Evolutionary conservation across 2,888 invertebrate genomes (phyloP), one percentile per base, ranked within the genome.

Genomic region (Metopia argyrocephala): DNA sequence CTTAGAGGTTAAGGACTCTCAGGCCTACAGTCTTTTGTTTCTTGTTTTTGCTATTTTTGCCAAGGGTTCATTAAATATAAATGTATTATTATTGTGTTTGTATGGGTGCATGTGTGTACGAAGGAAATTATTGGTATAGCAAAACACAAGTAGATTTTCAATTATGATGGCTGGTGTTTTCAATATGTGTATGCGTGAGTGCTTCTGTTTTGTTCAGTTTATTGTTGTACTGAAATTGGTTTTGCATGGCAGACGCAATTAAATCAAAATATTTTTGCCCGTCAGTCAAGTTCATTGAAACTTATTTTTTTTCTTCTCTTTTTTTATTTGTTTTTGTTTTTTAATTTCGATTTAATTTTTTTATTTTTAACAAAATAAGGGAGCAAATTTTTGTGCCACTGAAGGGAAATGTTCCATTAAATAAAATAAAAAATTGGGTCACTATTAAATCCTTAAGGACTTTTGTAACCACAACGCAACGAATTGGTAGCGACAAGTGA

Each of bases 231-330:
- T 31, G 48, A 78, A 81, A 78, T 78, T 61, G 52, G 56, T 78
- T 82, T 85, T 76, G 84, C 84, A 84, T 84, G 84, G 80, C 71
- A 79, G 68, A 59, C 83, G 82, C 84, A 84, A 84, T 85, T 85
- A 84, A 84, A 84, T 84, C 85, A 84, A 79, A 84, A 82, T 76
- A 82, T 71, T 78, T 83, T 81, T 70, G 75, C 78, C 15, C 78
- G 75, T 74, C 82, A 84, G 75, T 74, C 82, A 84, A 84, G 80
- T 84, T 84, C 84, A 84, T 82, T 80, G 82, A 82, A 82, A 78
- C 73, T 80, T 84, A 71, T 54, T 46, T 79, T 62, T 65, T 48
- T 2, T 23, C 21, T 70, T 9, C 9, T 62, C 31, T 54, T 38
- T 57, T 64, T 54, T 18, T n/a, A 5, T 48, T 61, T 20, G 9